These are phyloP conservation scores for Chloropsis hardwickii DNA, from an alignment of 2,113 vertebrate genomes.

Conservation along the genomic window DNA sequence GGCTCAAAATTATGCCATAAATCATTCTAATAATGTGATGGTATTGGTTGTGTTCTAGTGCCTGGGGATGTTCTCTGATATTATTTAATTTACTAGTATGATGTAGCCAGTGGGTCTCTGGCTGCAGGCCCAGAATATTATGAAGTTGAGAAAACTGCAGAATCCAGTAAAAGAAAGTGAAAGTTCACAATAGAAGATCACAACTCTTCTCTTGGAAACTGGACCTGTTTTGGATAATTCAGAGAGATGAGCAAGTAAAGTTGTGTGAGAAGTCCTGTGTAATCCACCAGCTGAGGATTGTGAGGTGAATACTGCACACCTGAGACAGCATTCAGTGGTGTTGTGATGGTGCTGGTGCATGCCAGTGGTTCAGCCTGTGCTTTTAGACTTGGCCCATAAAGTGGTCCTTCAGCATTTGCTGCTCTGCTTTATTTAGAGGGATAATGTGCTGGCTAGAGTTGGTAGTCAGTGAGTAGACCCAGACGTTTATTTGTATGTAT, in stretches of 20 bases:
- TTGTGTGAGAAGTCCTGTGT: not conserved
- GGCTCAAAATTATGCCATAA: not conserved
- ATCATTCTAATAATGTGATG: not conserved
- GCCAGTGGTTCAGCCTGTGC: not conserved
- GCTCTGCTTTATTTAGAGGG: not conserved
- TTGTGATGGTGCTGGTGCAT: not conserved
- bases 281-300: not conserved
- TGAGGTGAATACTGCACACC: accelerated
- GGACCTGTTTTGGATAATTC: not conserved
- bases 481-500: not conserved
- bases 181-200: not conserved
- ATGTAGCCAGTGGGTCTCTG: slow-evolving; percentile 41
- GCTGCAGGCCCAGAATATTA: slow-evolving; percentile 19
- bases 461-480: not conserved
- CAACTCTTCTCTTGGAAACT: not conserved
- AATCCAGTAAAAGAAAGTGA: slow-evolving; percentile 41
- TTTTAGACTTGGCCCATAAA: not conserved
- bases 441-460: not conserved
- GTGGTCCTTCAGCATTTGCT: not conserved
- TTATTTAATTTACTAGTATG: slow-evolving; percentile 17
- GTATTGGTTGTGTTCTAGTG: not conserved
- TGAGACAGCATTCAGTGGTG: not conserved
- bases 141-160: not conserved
- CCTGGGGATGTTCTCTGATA: not conserved
- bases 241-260: not conserved